Percentiles rank a stretch among this genome's conserved stretches.
Conservation (phyloP, 2,113 vertebrate species). For the Clarias magur region DNA sequence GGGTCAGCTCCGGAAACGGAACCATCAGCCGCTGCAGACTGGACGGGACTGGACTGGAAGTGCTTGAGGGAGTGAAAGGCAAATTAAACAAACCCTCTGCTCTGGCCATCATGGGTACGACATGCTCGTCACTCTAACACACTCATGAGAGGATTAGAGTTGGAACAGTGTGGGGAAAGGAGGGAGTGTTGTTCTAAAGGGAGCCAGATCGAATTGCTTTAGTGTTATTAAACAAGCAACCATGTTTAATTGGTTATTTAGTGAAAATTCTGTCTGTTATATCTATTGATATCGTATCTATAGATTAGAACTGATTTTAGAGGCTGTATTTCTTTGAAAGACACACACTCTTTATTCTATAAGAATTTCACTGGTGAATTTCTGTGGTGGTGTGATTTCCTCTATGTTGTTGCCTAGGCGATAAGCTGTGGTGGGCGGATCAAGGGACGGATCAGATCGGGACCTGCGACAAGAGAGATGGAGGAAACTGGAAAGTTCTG, state of each 20-base stretch:
- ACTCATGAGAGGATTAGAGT: background rate
- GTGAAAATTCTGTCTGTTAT: too few species aligned
- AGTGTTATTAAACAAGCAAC: background rate
- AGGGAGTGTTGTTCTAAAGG: background rate
- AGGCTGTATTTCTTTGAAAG: too few species aligned
- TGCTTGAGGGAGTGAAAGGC: slow-evolving; percentile 77
- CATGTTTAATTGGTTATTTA: too few species aligned
- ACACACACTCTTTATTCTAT: background rate
- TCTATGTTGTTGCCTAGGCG: slow-evolving; percentile 68
- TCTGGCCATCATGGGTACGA: slow-evolving; percentile 91
- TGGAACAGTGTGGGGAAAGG: background rate
- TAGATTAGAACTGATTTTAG: too few species aligned
- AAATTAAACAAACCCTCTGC: slow-evolving; percentile 91
- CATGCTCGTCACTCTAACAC: background rate
- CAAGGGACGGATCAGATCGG: slow-evolving; percentile 95
- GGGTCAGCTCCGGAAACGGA: slow-evolving; percentile 93
- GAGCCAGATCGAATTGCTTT: background rate
- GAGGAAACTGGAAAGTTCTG: slow-evolving; percentile 79
- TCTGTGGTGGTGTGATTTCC: background rate
- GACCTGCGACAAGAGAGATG: slow-evolving; percentile 89
- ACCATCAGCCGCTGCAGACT: slow-evolving; percentile 90
- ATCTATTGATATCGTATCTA: too few species aligned
- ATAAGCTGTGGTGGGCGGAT: slow-evolving; percentile 97
- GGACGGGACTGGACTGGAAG: slow-evolving; percentile 83
- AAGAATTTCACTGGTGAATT: background rate